phyloP scores from a whole-genome alignment of 2,797 vertebrate genomes.

The Smutsia temminckii region DNA sequence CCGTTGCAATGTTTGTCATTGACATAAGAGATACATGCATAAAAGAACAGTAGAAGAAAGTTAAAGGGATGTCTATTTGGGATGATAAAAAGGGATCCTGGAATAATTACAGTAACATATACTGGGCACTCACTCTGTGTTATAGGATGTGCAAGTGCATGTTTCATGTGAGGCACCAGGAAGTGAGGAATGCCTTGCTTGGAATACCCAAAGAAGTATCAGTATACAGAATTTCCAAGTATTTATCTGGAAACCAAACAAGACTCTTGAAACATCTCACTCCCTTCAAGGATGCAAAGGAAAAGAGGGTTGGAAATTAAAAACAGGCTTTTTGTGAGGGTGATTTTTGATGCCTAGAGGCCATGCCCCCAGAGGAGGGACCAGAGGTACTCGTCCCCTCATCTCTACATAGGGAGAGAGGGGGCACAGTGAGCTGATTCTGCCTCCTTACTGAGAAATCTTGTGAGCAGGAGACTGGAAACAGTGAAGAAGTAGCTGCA shows the following conservation, averaged over 20 bases:
- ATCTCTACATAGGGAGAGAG: background rate
- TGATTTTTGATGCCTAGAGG: background rate
- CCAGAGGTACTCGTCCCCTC: background rate
- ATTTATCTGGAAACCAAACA: background rate
- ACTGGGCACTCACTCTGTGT: background rate
- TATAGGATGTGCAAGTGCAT: background rate
- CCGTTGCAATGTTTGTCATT: background rate
- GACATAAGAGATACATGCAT: background rate
- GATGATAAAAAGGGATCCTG: background rate
- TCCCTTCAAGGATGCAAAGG: background rate
- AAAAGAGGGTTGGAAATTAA: background rate
- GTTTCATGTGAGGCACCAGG: background rate
- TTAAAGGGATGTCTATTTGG: background rate
- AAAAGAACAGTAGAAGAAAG: background rate
- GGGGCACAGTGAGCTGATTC: background rate
- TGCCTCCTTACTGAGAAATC: slow-evolving; percentile 12
- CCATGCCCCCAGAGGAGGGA: background rate
- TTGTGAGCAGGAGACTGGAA: background rate
- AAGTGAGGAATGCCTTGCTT: background rate
- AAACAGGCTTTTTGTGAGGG: background rate
- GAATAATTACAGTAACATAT: background rate
- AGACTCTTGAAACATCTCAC: background rate
- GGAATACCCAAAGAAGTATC: background rate
- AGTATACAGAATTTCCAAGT: background rate
- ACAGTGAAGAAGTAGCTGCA: background rate